Percentiles rank a stretch among this genome's conserved stretches.
These are phyloP conservation scores for Heteromurus nitidus DNA, from an alignment of 2,888 invertebrate genomes.

Conservation along the genomic window DNA sequence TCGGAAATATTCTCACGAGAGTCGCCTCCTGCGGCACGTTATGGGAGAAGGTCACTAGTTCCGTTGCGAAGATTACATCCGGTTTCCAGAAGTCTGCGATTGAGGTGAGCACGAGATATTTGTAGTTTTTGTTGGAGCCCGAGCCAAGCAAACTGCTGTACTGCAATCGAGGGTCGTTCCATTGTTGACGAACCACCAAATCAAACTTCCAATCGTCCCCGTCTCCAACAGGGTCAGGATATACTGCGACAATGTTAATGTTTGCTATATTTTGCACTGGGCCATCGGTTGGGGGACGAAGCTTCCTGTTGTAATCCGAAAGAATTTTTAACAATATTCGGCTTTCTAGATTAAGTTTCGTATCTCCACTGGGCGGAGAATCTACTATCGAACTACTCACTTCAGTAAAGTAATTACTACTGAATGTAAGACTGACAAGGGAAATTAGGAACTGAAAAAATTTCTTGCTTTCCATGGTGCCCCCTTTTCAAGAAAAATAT, in stretches of 20 bases:
- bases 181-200: conserved; percentile 26
- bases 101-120: not conserved
- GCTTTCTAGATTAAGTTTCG: too few relatives aligned
- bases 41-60: not conserved
- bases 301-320: conserved; percentile 17
- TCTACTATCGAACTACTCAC: too few relatives aligned
- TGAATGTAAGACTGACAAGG: too few relatives aligned
- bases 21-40: conserved; percentile 1
- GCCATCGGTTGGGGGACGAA: conserved; percentile 25
- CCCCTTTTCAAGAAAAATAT: too few relatives aligned
- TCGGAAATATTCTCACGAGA: conserved; percentile 20
- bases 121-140: too few relatives aligned
- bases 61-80: conserved; percentile 8
- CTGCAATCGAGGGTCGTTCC: conserved; percentile 40
- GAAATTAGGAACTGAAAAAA: too few relatives aligned
- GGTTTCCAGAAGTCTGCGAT: conserved; percentile 29
- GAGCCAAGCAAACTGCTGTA: conserved; percentile 10
- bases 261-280: conserved; percentile 20
- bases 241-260: not conserved
- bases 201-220: conserved; percentile 6
- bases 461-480: too few relatives aligned
- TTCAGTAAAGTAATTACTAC: too few relatives aligned
- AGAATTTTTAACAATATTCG: conserved; percentile 19
- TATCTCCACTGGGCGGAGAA: too few relatives aligned
- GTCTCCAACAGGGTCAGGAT: conserved; percentile 12